A percentile compares a stretch with the other conserved stretches of the same genome.
These are phyloP conservation scores for Crypturellus tataupa DNA, from an alignment of 2,797 vertebrate species.

Conservation along the genomic window DNA sequence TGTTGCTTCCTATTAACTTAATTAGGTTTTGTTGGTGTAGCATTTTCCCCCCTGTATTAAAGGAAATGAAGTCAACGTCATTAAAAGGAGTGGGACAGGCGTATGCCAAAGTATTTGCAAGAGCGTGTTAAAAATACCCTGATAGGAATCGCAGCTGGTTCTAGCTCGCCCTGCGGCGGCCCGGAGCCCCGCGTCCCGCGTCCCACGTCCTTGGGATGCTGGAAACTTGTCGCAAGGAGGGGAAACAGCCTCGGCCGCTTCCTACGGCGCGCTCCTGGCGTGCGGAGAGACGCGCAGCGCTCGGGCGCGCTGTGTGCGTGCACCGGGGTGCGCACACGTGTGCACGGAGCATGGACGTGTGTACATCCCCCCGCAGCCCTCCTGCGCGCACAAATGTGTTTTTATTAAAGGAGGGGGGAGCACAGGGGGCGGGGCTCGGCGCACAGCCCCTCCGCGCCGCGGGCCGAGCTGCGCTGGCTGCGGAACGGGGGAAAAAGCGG, in stretches of 20 bases:
- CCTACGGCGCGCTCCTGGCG: no score
- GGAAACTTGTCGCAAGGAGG: background rate
- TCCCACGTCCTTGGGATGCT: background rate
- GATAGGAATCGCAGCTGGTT: conserved; percentile 64
- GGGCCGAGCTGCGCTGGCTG: no score
- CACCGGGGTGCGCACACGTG: no score
- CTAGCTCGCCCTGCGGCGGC: background rate
- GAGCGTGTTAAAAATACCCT: conserved; percentile 63
- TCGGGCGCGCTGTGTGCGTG: no score
- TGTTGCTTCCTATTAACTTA: conserved; percentile 35
- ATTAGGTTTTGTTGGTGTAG: conserved; percentile 18
- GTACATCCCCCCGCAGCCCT: no score
- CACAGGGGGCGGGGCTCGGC: no score
- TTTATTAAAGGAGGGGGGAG: no score
- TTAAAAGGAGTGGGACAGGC: conserved; percentile 60
- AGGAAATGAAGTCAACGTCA: conserved; percentile 66
- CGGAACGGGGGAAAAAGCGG: no score
- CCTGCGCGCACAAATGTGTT: no score
- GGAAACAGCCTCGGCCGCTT: background rate
- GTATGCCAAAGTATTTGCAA: conserved; percentile 64
- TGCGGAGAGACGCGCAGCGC: no score
- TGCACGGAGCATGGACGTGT: no score
- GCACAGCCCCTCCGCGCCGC: no score
- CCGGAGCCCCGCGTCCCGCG: fast-evolving
- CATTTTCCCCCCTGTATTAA: background rate